Base-by-base conservation (phyloP, 1,140 invertebrate genomes). In the Hyles euphorbiae region DNA sequence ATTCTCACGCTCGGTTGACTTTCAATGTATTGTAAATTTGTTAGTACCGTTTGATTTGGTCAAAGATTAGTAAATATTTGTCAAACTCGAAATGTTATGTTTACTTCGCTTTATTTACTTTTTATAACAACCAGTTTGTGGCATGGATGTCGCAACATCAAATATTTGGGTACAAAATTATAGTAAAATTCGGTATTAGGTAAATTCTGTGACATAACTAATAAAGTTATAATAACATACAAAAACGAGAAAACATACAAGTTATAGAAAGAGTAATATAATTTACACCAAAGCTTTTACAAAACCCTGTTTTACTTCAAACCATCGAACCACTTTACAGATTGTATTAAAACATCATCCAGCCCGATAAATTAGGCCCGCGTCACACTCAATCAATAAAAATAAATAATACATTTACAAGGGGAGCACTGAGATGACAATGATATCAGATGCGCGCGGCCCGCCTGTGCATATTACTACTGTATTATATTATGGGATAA, bases 401-500 rank as follows among this genome's bases (percentile, higher is more conserved):
- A 62, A 64, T 63, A 71, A 75, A 78, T 72, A 61, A 76, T 68
- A 74, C 69, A 64, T 72, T 74, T 76, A 78, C 68, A 33, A 33
- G 10, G 43, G 36, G 36, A 40, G 36, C 22, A 22, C 12, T 50
- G 60, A 62, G 58, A 10, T 52, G 68, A 74, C 71, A 72, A 73
- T 76, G 60, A 74, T 73, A 72, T 80, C 76, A 76, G 74, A 74
- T 76, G 67, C 40, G 52, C 65, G n/a, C 33, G 7, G 52, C 11
- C 22, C 22, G 54, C 44, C 61, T 46, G 43, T 67, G 72, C 70
- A 69, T 70, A 67, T 61, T 63, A 50, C 61, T 43, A 22, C 52
- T 60, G 66, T 72, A 75, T 78, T 77, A 74, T 73, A 70, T 74
- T 73, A 76, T 69, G 67, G 47, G 63, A 66, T 82, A 81, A 84